Conservation (phyloP, 2,888 invertebrate species). For the Drosophila quinaria region DNA sequence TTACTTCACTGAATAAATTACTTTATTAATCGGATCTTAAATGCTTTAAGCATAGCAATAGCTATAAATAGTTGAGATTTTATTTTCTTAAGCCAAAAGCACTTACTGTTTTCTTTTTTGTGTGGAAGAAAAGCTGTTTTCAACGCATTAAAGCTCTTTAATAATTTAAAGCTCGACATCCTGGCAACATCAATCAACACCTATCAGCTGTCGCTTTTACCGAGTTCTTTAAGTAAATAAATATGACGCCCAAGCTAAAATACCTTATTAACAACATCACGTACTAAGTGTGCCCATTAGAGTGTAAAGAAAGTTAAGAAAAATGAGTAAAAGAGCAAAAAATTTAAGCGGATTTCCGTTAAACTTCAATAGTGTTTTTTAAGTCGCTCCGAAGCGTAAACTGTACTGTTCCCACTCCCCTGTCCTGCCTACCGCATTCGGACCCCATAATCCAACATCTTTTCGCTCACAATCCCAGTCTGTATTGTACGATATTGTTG, state of each 20-base stretch:
- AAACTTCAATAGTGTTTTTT: constrained; percentile 40
- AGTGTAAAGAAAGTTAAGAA: constrained; percentile 15
- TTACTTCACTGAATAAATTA: not conserved
- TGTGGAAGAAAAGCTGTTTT: not conserved
- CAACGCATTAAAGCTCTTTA: not conserved
- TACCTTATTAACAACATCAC: constrained; percentile 7
- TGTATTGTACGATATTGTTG: constrained; percentile 41
- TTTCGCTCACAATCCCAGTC: constrained; percentile 43
- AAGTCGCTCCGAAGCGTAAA: constrained; percentile 17
- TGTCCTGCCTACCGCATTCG: not conserved
- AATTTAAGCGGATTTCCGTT: constrained; percentile 34
- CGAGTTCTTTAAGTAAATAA: not conserved
- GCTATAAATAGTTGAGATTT: not conserved
- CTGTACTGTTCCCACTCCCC: not conserved
- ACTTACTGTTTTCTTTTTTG: not conserved
- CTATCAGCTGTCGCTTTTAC: not conserved
- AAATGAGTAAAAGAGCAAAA: not conserved
- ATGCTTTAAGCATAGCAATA: too few relatives aligned
- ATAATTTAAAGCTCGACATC: not conserved
- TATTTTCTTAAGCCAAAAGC: not conserved
- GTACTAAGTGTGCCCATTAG: constrained; percentile 15
- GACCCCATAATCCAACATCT: constrained; percentile 48
- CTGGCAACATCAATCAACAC: not conserved
- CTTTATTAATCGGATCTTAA: not conserved
- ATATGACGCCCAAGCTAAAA: constrained; percentile 1